These are phyloP conservation scores for Leucozona laternaria DNA, from an alignment of 2,888 invertebrate genomes.

Conservation along the genomic window DNA sequence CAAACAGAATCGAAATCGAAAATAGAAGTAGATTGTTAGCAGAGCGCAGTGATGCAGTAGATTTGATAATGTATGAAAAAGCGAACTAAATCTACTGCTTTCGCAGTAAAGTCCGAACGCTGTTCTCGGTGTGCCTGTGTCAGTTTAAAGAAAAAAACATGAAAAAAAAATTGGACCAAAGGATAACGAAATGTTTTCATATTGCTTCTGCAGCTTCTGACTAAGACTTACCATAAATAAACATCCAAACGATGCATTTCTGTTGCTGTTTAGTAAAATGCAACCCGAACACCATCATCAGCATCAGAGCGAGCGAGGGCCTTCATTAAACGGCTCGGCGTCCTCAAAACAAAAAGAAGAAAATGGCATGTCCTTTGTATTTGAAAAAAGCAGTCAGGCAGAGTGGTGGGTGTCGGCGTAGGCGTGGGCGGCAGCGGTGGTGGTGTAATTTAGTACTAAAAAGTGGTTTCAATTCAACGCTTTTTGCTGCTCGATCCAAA, in stretches of 20 bases:
- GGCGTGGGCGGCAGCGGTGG: neutral
- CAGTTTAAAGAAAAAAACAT: neutral
- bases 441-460: conserved; percentile 12
- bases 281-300: conserved; percentile 22
- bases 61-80: no score
- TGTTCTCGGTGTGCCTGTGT: conserved; percentile 1
- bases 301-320: conserved; percentile 4
- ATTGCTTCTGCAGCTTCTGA: conserved; percentile 26
- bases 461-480: conserved; percentile 31
- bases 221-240: conserved; percentile 55
- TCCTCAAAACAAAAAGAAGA: conserved; percentile 3
- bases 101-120: no score
- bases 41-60: no score
- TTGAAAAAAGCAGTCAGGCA: neutral
- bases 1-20: no score
- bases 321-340: conserved; percentile 31
- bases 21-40: no score
- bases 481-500: conserved; percentile 20
- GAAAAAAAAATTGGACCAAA: conserved; percentile 29
- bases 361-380: conserved; percentile 9
- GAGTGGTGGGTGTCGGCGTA: no score
- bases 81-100: no score
- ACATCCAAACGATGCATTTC: conserved; percentile 28
- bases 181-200: conserved; percentile 60
- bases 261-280: conserved; percentile 25